A percentile compares a stretch with the other conserved stretches of the same genome.
Evolutionary conservation across 2,888 invertebrate genomes (phyloP).

Genomic region (Amphipyra berbera): DNA sequence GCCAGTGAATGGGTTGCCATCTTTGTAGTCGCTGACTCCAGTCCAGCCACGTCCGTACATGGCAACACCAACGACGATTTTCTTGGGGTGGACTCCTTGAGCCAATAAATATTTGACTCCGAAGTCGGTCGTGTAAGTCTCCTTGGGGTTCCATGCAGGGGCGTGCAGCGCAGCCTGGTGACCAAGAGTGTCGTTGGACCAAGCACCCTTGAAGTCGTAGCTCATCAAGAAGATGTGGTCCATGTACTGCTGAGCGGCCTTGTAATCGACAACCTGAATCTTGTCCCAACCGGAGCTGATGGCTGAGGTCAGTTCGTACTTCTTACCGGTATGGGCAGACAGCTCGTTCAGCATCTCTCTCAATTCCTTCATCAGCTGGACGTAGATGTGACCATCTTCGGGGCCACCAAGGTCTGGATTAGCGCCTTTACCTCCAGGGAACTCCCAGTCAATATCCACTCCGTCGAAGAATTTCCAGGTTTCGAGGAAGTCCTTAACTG

Average conservation of each 20-base stretch:
- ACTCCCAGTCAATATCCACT: conserved; percentile 87
- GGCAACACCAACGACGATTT: conserved; percentile 85
- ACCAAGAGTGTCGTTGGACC: conserved; percentile 85
- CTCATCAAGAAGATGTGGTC: conserved; percentile 88
- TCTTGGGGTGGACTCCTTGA: conserved; percentile 84
- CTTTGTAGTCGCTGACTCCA: conserved; percentile 79
- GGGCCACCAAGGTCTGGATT: conserved; percentile 84
- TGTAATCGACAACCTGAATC: conserved; percentile 86
- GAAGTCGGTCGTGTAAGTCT: conserved; percentile 87
- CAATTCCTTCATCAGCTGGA: conserved; percentile 82
- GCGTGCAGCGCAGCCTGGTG: conserved; percentile 84
- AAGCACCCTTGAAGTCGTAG: conserved; percentile 87
- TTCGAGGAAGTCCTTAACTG: conserved; percentile 84
- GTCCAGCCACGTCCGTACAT: conserved; percentile 88
- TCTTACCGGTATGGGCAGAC: conserved; percentile 80
- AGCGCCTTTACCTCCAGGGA: conserved; percentile 87
- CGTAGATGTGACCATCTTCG: conserved; percentile 82
- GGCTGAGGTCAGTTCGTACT: conserved; percentile 86
- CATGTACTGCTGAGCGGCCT: conserved; percentile 84
- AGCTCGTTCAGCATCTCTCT: conserved; percentile 84
- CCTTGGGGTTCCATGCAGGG: conserved; percentile 82
- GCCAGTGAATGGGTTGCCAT: conserved; percentile 83
- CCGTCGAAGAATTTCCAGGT: conserved; percentile 89
- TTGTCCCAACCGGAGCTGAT: conserved; percentile 88
- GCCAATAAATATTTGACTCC: conserved; percentile 83